A percentile compares a stretch with the other conserved stretches of the same genome.
phyloP scores from a whole-genome alignment of 2,797 vertebrate species.

The Pseudochirops corinnae region DNA sequence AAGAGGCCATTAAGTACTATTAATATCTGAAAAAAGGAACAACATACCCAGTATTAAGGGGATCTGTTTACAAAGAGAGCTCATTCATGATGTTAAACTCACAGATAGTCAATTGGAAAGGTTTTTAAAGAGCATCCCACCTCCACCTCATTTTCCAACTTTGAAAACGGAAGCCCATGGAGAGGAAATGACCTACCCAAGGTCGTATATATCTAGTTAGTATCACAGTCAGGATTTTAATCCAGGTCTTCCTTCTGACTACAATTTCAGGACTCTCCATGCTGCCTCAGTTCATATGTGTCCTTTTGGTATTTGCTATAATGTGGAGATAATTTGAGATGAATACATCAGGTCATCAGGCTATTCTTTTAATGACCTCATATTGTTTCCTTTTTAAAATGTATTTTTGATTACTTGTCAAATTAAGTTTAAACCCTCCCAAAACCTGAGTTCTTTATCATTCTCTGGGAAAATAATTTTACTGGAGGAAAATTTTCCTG shows the following conservation, averaged over 20 bases:
- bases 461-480: constrained; percentile 69
- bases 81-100: background rate
- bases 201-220: background rate
- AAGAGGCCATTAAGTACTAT: background rate
- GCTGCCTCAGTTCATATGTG: background rate
- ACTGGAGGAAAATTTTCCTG: constrained; percentile 66
- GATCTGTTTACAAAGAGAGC: background rate
- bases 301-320: background rate
- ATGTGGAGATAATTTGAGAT: background rate
- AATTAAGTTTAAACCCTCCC: constrained; percentile 27
- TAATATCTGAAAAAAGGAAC: background rate
- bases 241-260: background rate
- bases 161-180: background rate
- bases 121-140: background rate
- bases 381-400: constrained; percentile 28
- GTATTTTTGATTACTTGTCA: constrained; percentile 31
- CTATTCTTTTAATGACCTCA: background rate
- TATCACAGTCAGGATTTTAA: background rate
- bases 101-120: background rate
- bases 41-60: background rate
- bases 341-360: background rate
- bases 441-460: constrained; percentile 66
- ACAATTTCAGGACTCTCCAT: background rate
- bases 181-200: background rate
- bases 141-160: background rate